Evolutionary conservation across 1,140 invertebrate genomes (phyloP).

Genomic region (Drosophila quadrilineata): DNA sequence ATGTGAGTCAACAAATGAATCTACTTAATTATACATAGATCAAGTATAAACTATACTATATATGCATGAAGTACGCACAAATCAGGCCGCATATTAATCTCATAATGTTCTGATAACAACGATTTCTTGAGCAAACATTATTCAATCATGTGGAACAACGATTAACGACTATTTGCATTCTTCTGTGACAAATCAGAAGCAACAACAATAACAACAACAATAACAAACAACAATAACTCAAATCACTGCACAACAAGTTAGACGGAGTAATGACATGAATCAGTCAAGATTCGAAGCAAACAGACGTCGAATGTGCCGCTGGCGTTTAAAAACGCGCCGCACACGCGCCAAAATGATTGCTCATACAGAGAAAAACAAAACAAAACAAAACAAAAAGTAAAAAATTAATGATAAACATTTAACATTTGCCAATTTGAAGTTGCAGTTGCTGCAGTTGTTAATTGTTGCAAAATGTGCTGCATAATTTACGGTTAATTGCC

Average conservation of each 20-base stretch:
- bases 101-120: conserved; percentile 16
- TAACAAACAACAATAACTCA: background rate
- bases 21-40: conserved; percentile 1
- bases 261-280: conserved; percentile 48
- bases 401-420: conserved; percentile 73
- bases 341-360: conserved; percentile 75
- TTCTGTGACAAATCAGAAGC: conserved; percentile 14
- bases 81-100: conserved; percentile 10
- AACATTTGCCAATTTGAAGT: conserved; percentile 51
- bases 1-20: conserved; percentile 33
- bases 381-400: conserved; percentile 1
- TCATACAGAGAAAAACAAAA: conserved; percentile 30
- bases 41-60: conserved; percentile 13
- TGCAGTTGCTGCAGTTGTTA: conserved; percentile 43
- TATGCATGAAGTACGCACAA: conserved; percentile 14
- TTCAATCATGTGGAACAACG: no score
- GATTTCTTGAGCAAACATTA: conserved; percentile 9
- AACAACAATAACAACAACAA: conserved; percentile 4
- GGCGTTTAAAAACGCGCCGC: conserved; percentile 50
- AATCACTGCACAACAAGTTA: background rate
- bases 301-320: conserved; percentile 9
- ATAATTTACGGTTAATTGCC: conserved; percentile 73
- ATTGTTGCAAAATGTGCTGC: conserved; percentile 67
- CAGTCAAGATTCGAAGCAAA: conserved; percentile 41
- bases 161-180: conserved; percentile 1